These are phyloP conservation scores for Cheilosia scutellata DNA, from an alignment of 2,888 invertebrate genomes.

Conservation along the genomic window DNA sequence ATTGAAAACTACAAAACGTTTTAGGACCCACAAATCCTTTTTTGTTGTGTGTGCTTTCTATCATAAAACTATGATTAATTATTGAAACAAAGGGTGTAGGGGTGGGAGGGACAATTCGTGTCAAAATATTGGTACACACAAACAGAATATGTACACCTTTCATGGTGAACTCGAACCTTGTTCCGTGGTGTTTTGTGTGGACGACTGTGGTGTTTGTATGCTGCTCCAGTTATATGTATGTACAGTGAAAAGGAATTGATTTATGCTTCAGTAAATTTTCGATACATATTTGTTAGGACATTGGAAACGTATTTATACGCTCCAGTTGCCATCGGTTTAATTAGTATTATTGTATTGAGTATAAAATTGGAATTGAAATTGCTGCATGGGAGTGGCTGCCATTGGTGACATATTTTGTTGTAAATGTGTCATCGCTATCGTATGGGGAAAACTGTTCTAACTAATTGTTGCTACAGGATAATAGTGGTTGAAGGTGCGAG, in stretches of 20 bases:
- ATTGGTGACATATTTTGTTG: slow-evolving; percentile 60
- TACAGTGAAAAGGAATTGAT: slow-evolving; percentile 67
- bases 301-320: slow-evolving; percentile 70
- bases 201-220: neutral
- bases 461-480: slow-evolving; percentile 45
- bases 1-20: slow-evolving; percentile 66
- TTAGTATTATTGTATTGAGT: slow-evolving; percentile 58
- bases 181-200: neutral
- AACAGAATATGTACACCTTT: slow-evolving; percentile 42
- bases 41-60: slow-evolving; percentile 28
- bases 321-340: slow-evolving; percentile 64
- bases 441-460: slow-evolving; percentile 33
- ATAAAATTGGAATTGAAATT: slow-evolving; percentile 28
- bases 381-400: neutral
- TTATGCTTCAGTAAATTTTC: slow-evolving; percentile 73
- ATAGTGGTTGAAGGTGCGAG: neutral
- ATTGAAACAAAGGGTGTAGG: slow-evolving; percentile 49
- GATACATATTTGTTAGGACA: slow-evolving; percentile 61
- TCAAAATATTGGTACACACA: slow-evolving; percentile 23
- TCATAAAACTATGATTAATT: slow-evolving; percentile 55
- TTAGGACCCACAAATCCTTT: slow-evolving; percentile 51
- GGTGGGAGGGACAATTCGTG: slow-evolving; percentile 48
- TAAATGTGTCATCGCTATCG: slow-evolving; percentile 62
- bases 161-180: slow-evolving; percentile 10
- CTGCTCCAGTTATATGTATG: neutral